These are phyloP conservation scores for Nomada flava DNA, from an alignment of 2,888 invertebrate genomes.

Conservation along the genomic window DNA sequence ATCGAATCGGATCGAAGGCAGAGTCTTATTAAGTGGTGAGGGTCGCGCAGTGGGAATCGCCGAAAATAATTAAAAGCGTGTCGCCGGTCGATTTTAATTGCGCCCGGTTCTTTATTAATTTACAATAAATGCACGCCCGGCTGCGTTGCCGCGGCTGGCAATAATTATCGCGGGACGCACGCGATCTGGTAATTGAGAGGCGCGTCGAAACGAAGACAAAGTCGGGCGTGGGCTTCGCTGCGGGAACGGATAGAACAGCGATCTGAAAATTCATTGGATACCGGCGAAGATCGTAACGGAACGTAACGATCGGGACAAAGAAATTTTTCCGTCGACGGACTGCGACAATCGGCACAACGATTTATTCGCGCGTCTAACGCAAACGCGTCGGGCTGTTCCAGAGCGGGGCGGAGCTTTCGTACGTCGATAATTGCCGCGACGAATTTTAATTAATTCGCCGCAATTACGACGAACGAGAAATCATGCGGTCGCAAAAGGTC, in stretches of 20 bases:
- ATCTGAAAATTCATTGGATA: slow-evolving; percentile 3
- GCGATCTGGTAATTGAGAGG: slow-evolving; percentile 50
- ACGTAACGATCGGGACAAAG: slow-evolving; percentile 38
- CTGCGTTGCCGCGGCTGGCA: slow-evolving; percentile 13
- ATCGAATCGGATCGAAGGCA: background rate
- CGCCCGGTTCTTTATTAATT: slow-evolving; percentile 27
- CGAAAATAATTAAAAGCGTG: slow-evolving; percentile 41
- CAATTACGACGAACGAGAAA: slow-evolving; percentile 2
- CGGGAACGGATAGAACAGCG: background rate
- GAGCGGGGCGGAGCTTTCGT: background rate
- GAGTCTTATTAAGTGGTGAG: slow-evolving; percentile 13
- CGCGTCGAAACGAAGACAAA: slow-evolving; percentile 41
- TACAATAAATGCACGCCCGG: slow-evolving; percentile 14
- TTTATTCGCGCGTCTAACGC: slow-evolving; percentile 55
- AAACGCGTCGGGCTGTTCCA: background rate
- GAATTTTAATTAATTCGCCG: slow-evolving; percentile 52
- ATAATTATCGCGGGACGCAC: slow-evolving; percentile 36
- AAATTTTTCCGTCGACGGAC: slow-evolving; percentile 30
- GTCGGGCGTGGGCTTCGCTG: background rate
- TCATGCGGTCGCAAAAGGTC: background rate
- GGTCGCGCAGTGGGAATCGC: slow-evolving; percentile 6
- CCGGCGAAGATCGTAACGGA: background rate
- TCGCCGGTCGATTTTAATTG: slow-evolving; percentile 37
- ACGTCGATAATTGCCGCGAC: slow-evolving; percentile 41
- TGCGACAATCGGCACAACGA: slow-evolving; percentile 17